A percentile compares a stretch with the other conserved stretches of the same genome.
Conservation (phyloP, 2,113 vertebrate species). For the Paramisgurnus dabryanus region DNA sequence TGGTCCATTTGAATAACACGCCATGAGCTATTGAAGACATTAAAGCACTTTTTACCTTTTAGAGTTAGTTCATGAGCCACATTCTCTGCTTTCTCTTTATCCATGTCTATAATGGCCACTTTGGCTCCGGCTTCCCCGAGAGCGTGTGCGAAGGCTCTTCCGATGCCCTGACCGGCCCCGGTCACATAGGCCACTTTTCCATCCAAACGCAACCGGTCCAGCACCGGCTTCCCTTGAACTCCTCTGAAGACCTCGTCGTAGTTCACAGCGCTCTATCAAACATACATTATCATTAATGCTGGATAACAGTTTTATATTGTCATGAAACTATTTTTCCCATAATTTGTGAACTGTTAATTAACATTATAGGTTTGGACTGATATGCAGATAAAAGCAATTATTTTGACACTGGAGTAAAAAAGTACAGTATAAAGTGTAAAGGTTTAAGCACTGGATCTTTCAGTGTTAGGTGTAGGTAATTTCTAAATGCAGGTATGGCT, state of each 20-base stretch:
- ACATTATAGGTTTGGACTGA: no score
- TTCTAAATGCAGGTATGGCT: background rate
- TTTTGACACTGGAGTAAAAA: no score
- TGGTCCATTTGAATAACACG: no score
- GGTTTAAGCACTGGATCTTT: no score
- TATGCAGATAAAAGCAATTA: background rate
- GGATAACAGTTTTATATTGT: background rate
- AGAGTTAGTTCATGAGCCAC: slow-evolving; percentile 74
- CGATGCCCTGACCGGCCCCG: slow-evolving; percentile 78
- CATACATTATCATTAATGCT: background rate
- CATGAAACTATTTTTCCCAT: no score
- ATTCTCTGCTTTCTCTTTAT: slow-evolving; percentile 70
- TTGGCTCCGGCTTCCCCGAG: slow-evolving; percentile 80
- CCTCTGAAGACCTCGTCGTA: slow-evolving; percentile 76
- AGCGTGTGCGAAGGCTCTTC: slow-evolving; percentile 77
- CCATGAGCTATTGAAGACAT: background rate
- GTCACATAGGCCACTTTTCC: slow-evolving; percentile 78
- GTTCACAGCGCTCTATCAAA: slow-evolving; percentile 54
- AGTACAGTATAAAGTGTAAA: no score
- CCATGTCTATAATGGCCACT: slow-evolving; percentile 76
- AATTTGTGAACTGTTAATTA: no score
- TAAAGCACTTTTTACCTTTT: slow-evolving; percentile 70
- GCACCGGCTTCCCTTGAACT: slow-evolving; percentile 59
- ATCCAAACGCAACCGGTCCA: slow-evolving; percentile 76
- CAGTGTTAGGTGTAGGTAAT: no score